Evolutionary conservation across 2,888 invertebrate species (phyloP), one percentile per base, ranked within the genome.

Genomic region (Microplitis deprimator): DNA sequence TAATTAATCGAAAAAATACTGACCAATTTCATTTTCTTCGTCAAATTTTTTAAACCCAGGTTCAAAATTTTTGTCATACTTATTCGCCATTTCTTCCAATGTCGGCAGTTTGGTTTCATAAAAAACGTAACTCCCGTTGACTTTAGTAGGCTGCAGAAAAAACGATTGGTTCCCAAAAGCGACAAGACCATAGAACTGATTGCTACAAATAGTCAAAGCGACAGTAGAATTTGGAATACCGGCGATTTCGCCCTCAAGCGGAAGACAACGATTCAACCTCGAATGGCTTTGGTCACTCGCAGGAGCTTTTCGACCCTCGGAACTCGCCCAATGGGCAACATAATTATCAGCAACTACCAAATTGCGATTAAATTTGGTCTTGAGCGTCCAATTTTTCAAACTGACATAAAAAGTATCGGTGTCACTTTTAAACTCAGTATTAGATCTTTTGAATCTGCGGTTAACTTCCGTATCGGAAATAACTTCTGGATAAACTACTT

Each of bases 101-200:
- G 17, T 13, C 10, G 76, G 76, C 6, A 71, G 38, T 40, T 65
- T 65, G 6, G 73, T 73, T 40, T 72, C 59, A 60, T 76, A 76
- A 13, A 76, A 6, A 10, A 67, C 67, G 65, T 76, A 72, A 16
- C 61, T n/a, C 2, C 60, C 40, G 10, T 72, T 17, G 61, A 38
- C 39, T 10, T 68, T 38, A n/a, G 16, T 59, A 1, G 82, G 82
- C 69, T 82, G 81, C 17, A 82, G 77, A 59, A 82, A 81, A 75
- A 76, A 82, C 1, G 80, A 78, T 29, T 73, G 80, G 1, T 75
- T 73, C 10, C 67, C 74, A 1, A 79, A 64, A 50, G 70, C 78
- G 64, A 82, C 77, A 59, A 78, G 80, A 13, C 82, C 82, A 68
- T 81, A 82, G 72, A 81, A 80, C 65, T 78, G 72, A 39, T 69